Evolutionary conservation across 2,113 vertebrate genomes (phyloP).

Genomic region (Hystrix cristata): DNA sequence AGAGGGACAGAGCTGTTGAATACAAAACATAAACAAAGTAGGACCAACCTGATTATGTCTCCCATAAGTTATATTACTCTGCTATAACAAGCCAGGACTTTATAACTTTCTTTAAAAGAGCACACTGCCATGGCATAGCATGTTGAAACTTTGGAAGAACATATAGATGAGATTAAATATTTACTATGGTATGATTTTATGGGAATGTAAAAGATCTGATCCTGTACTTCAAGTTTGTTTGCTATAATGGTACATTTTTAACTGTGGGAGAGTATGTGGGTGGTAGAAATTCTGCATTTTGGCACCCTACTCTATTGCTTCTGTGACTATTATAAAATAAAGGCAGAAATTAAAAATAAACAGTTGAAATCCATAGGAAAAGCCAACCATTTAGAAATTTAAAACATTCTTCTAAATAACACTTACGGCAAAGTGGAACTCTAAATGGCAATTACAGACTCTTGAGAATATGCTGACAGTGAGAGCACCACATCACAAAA

Average conservation of each 20-base stretch:
- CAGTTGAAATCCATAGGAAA: slow-evolving; percentile 17
- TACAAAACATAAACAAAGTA: not conserved
- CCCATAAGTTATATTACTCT: not conserved
- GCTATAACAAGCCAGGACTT: not conserved
- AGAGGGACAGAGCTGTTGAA: not conserved
- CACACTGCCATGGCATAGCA: not conserved
- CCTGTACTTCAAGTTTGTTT: slow-evolving; percentile 28
- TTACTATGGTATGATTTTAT: not conserved
- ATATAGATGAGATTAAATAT: slow-evolving; percentile 13
- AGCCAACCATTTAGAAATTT: not conserved
- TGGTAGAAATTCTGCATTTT: slow-evolving; percentile 46
- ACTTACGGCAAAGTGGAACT: slow-evolving; percentile 3
- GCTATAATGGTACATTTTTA: slow-evolving; percentile 33
- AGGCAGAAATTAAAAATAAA: slow-evolving; percentile 27
- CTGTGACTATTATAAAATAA: slow-evolving; percentile 45
- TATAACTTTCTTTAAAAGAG: not conserved
- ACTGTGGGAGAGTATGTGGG: not conserved
- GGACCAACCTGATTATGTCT: not conserved
- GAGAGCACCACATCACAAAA: not conserved
- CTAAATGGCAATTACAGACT: not conserved
- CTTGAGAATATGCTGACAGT: not conserved
- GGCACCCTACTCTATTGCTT: not conserved
- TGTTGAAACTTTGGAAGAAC: slow-evolving; percentile 19
- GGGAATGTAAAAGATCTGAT: not conserved
- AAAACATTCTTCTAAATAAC: not conserved